These are phyloP conservation scores for Onchidella celtica DNA, from an alignment of 2,888 invertebrate genomes.

Conservation along the genomic window DNA sequence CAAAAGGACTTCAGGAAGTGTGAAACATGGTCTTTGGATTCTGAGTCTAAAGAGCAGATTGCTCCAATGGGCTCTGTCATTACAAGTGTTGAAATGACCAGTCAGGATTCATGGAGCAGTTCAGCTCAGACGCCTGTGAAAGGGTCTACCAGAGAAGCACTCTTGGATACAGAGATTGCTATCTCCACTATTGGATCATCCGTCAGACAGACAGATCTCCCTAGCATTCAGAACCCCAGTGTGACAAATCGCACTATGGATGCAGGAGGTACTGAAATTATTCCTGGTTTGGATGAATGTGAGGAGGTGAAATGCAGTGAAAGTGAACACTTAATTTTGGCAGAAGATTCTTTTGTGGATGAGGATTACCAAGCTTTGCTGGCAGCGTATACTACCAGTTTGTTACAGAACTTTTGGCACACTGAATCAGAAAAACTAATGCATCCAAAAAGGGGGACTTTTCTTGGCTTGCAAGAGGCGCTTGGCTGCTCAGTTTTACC, in stretches of 20 bases:
- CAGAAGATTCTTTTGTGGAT: not conserved
- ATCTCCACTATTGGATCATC: no score
- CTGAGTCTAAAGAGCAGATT: no score
- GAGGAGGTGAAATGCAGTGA: not conserved
- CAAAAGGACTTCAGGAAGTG: constrained; percentile 12
- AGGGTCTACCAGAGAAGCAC: no score
- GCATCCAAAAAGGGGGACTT: constrained; percentile 64
- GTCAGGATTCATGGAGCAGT: no score
- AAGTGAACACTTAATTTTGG: not conserved
- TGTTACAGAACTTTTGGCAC: constrained; percentile 67
- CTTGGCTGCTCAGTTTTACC: constrained; percentile 56
- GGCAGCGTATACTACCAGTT: constrained; percentile 56
- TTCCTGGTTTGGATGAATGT: not conserved
- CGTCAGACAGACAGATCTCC: no score
- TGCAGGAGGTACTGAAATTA: not conserved
- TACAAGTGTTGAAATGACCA: no score
- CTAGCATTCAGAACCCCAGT: no score
- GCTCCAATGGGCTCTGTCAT: no score
- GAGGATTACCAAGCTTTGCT: constrained; percentile 38
- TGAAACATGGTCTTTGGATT: no score
- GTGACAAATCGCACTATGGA: not conserved
- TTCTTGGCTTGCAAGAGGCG: constrained; percentile 54
- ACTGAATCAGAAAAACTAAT: constrained; percentile 57
- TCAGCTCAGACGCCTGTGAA: no score
- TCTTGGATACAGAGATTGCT: no score